Base-by-base conservation (phyloP, 2,113 vertebrate genomes). In the Glaucidium brasilianum region DNA sequence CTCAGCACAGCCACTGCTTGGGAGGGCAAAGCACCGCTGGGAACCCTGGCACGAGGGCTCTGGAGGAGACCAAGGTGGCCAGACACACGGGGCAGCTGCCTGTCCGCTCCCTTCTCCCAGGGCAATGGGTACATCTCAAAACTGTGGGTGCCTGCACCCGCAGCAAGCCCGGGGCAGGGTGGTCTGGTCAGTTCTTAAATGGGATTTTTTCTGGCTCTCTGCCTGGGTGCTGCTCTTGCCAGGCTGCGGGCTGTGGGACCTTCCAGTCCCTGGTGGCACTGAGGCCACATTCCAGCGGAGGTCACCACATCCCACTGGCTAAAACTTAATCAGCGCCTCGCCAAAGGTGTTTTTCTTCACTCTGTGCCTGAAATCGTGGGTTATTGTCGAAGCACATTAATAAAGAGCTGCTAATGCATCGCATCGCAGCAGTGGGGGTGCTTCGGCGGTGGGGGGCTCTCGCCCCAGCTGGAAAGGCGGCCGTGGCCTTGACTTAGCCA, bases 61-160 rank as follows among this genome's bases (percentile, higher is more conserved):
- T 43, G 47, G 74, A 79, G 73, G 41, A 67, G 66, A 20, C 47
- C 29, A 7, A 5, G 37, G 22, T 39, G 53, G 23, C 15, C 7
- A 6, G 69, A 25, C 18, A 27, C 4, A 0, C 1, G 10, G 25
- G 19, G 59, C 53, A 73, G 73, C 80, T 43, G 80, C 80, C 60
- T 13, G 6, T 9, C 74, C 1, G 1, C 11, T 67, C 41, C 74
- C 43, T 62, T 49, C 35, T 73, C 18, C 60, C 1, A 0, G 20
- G 22, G 52, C 50, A 37, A 7, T 0, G 25, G 37, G 26, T 7
- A 3, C 5, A 0, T 25, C 85, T 60, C 2, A 1, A n/a, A 32
- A 2, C 0, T 0, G 1, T 8, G 69, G 43, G 63, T 9, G 22
- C 21, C 59, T 8, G 58, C 0, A 4, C 71, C 26, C 4, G 2